Evolutionary conservation across 2,888 invertebrate genomes (phyloP).

Genomic region (Aspidiotus rigidus): DNA sequence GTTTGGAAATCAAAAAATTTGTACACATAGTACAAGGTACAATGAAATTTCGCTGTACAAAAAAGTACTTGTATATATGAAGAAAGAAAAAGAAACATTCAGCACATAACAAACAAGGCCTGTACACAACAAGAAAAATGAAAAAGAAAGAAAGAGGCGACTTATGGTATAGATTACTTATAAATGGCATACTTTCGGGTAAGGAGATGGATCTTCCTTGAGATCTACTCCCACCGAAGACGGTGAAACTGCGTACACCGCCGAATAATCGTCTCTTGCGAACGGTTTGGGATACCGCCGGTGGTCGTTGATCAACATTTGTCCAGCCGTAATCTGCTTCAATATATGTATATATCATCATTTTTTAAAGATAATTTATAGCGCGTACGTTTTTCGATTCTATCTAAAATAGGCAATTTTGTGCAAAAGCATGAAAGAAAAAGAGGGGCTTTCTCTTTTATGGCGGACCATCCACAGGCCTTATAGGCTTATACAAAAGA

Average conservation of each 20-base stretch:
- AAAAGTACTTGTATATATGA: not conserved
- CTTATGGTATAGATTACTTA: slow-evolving; percentile 20
- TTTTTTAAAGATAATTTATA: too few relatives aligned
- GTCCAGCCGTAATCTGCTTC: slow-evolving; percentile 36
- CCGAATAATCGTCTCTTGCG: slow-evolving; percentile 66
- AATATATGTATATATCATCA: slow-evolving; percentile 8
- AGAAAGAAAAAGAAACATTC: not conserved
- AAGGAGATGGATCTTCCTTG: slow-evolving; percentile 64
- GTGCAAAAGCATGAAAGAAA: too few relatives aligned
- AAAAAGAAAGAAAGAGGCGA: slow-evolving; percentile 37
- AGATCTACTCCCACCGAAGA: slow-evolving; percentile 52
- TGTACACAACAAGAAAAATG: slow-evolving; percentile 37
- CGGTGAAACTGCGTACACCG: slow-evolving; percentile 69
- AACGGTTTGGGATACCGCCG: slow-evolving; percentile 47
- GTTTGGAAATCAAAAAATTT: not conserved
- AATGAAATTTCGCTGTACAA: too few relatives aligned
- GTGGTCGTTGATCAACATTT: slow-evolving; percentile 32
- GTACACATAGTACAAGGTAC: not conserved
- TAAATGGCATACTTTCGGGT: slow-evolving; percentile 64
- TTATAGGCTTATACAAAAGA: too few relatives aligned
- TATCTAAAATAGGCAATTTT: too few relatives aligned
- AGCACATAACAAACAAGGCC: not conserved
- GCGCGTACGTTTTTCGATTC: too few relatives aligned
- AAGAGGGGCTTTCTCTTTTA: too few relatives aligned
- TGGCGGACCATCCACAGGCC: too few relatives aligned